phyloP scores from a whole-genome alignment of 2,113 vertebrate genomes.

The Siphamia tubifer region DNA sequence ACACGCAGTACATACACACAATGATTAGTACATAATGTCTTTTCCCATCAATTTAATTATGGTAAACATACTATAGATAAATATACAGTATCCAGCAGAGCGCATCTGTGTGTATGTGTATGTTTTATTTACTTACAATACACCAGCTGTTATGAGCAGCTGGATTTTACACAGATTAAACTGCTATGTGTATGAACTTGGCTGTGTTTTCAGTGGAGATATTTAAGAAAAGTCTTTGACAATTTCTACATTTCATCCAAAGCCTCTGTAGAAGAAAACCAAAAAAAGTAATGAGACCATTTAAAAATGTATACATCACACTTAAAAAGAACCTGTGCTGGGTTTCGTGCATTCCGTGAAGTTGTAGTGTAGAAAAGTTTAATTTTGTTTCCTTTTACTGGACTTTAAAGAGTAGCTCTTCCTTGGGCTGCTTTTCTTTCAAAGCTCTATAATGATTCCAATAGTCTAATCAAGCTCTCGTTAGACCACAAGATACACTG shows the following conservation, averaged over 20 bases:
- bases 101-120: constrained; percentile 57
- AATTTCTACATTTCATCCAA: no score
- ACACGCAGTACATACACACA: background rate
- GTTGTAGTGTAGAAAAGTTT: background rate
- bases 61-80: constrained; percentile 27
- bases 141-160: constrained; percentile 65
- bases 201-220: constrained; percentile 6
- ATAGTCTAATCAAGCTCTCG: constrained; percentile 62
- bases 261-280: no score
- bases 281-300: no score
- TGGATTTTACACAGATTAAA: constrained; percentile 60
- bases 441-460: constrained; percentile 47
- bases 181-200: constrained; percentile 28
- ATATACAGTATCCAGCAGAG: constrained; percentile 45
- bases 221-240: background rate
- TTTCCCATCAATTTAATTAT: constrained; percentile 49
- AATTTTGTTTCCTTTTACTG: background rate
- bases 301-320: no score
- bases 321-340: no score
- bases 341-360: no score
- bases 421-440: background rate
- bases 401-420: background rate
- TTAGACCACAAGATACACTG: constrained; percentile 63
- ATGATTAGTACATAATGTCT: constrained; percentile 14
- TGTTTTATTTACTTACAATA: constrained; percentile 55